These are phyloP conservation scores for Ditylenchus weischeri DNA, from an alignment of 2,888 invertebrate genomes.

Conservation along the genomic window DNA sequence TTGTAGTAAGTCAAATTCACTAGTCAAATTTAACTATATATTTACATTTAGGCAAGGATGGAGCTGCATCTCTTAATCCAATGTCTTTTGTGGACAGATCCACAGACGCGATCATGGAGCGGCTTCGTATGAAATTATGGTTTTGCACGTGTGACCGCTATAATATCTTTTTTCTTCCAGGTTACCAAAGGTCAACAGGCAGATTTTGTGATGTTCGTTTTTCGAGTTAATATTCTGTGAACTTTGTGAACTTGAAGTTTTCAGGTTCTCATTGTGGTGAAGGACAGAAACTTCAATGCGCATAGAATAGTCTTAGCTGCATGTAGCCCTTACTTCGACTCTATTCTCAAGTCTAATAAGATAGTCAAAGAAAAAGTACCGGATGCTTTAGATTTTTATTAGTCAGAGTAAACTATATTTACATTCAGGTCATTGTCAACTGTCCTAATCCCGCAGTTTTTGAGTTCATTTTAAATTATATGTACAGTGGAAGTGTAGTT, in stretches of 20 bases:
- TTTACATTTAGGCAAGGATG: no score
- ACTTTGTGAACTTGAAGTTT: constrained; percentile 60
- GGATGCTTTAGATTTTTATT: constrained; percentile 5
- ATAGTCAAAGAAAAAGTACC: constrained; percentile 58
- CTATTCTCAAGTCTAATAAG: constrained; percentile 64
- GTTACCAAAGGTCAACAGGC: constrained; percentile 65
- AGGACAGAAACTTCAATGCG: constrained; percentile 65
- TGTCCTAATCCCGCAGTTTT: constrained; percentile 67
- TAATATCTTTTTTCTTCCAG: not conserved
- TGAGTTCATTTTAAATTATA: constrained; percentile 67
- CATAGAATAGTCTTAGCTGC: constrained; percentile 69
- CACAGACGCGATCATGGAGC: constrained; percentile 61
- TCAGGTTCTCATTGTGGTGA: constrained; percentile 64
- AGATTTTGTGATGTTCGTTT: constrained; percentile 58
- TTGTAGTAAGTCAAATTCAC: no score
- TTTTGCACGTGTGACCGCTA: no score
- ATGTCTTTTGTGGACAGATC: constrained; percentile 61
- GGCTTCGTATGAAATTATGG: constrained; percentile 44
- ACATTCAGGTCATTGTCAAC: constrained; percentile 63
- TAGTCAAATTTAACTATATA: no score
- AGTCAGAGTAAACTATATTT: no score
- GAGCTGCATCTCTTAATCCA: constrained; percentile 58
- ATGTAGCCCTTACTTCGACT: constrained; percentile 69
- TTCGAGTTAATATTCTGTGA: not conserved
- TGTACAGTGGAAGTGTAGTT: constrained; percentile 69